phyloP scores from a whole-genome alignment of 2,113 vertebrate species.

The Potamarius usumacintae region DNA sequence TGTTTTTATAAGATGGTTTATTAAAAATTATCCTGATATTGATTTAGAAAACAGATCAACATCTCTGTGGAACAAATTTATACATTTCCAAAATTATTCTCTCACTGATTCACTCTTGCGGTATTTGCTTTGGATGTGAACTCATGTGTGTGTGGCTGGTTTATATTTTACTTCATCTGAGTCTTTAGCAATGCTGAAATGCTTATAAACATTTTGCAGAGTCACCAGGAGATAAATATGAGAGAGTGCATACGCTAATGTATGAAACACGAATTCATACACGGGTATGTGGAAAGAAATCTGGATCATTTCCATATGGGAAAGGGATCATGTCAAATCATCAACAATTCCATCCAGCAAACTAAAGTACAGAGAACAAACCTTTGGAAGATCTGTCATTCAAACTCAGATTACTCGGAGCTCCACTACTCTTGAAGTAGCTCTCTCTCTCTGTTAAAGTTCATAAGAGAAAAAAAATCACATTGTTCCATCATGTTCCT shows the following conservation, averaged over 20 bases:
- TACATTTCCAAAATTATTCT: not conserved
- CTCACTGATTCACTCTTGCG: not conserved
- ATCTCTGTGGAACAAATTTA: not conserved
- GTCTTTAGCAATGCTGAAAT: not conserved
- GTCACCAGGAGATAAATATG: not conserved
- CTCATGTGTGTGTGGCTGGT: not conserved
- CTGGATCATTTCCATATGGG: not conserved
- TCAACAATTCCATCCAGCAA: not conserved
- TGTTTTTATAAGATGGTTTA: not conserved
- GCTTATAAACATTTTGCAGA: not conserved
- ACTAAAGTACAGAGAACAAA: not conserved
- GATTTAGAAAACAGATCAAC: not conserved
- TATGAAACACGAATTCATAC: not conserved
- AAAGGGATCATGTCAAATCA: not conserved
- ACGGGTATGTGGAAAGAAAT: not conserved
- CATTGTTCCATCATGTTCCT: not conserved
- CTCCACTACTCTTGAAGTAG: too few species aligned
- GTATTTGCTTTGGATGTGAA: not conserved
- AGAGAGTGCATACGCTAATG: not conserved
- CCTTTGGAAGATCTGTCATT: not conserved
- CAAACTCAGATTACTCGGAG: too few species aligned
- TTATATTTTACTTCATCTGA: not conserved
- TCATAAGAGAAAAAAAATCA: too few species aligned
- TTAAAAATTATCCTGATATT: not conserved
- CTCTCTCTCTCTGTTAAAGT: too few species aligned